These are phyloP conservation scores for Nephrotoma appendiculata DNA, from an alignment of 2,888 invertebrate genomes.

Conservation along the genomic window DNA sequence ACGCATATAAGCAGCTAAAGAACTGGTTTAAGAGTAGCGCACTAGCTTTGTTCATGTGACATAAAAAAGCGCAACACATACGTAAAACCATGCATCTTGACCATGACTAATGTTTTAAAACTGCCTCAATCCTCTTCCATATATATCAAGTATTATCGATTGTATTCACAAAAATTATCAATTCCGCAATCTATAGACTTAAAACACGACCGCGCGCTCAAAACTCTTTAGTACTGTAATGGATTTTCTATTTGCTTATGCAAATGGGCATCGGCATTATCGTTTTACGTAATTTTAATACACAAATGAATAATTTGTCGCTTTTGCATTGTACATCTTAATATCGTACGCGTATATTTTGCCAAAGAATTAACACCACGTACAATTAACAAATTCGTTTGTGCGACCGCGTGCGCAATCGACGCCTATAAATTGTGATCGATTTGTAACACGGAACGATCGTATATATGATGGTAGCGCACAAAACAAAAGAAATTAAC, in stretches of 20 bases:
- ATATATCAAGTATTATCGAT: neutral
- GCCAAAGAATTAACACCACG: neutral
- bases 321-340: neutral
- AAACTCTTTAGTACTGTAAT: neutral
- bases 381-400: neutral
- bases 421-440: neutral
- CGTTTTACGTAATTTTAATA: neutral
- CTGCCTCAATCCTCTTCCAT: neutral
- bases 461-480: neutral
- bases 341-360: neutral
- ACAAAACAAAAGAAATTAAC: neutral
- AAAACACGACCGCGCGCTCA: neutral
- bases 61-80: neutral
- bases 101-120: neutral
- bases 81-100: neutral
- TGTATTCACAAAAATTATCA: neutral
- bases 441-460: neutral
- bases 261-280: neutral
- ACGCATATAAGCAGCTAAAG: neutral
- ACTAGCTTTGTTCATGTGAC: neutral
- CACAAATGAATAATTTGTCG: neutral
- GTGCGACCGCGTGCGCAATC: neutral
- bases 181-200: neutral
- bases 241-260: neutral
- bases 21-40: neutral